phyloP scores from a whole-genome alignment of 2,888 invertebrate species.

The Acleris sparsana region DNA sequence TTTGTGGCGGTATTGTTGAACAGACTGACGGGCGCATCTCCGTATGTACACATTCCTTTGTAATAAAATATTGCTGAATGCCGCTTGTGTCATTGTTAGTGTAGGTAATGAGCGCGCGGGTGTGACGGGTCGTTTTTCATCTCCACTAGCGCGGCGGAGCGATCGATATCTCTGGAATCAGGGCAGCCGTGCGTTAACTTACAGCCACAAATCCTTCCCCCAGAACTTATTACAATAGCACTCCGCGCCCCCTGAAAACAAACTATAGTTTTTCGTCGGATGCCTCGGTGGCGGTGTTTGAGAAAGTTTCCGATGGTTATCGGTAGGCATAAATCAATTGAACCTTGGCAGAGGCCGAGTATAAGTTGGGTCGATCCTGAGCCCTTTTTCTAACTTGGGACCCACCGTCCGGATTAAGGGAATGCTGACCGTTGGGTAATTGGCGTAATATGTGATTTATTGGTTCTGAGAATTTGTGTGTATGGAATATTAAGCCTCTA shows the following conservation, averaged over 20 bases:
- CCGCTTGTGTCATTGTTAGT: slow-evolving; percentile 26
- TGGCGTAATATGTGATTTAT: slow-evolving; percentile 80
- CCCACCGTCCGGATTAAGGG: slow-evolving; percentile 69
- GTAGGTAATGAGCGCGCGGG: slow-evolving; percentile 22
- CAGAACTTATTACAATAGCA: slow-evolving; percentile 72
- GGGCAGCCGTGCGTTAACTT: slow-evolving; percentile 70
- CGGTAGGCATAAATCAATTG: slow-evolving; percentile 78
- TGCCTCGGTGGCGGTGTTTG: slow-evolving; percentile 37
- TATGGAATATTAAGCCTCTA: slow-evolving; percentile 35
- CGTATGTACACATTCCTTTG: slow-evolving; percentile 13
- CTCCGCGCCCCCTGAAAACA: slow-evolving; percentile 53
- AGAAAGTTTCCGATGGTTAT: slow-evolving; percentile 72
- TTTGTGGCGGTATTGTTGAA: slow-evolving; percentile 57
- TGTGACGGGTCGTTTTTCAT: slow-evolving; percentile 56
- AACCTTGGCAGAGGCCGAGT: slow-evolving; percentile 62
- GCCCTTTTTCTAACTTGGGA: slow-evolving; percentile 73
- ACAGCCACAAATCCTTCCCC: slow-evolving; percentile 67
- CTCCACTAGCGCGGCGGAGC: slow-evolving; percentile 52
- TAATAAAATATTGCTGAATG: slow-evolving; percentile 22
- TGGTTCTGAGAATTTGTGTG: slow-evolving; percentile 46
- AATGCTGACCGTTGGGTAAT: slow-evolving; percentile 75
- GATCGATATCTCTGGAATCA: slow-evolving; percentile 75
- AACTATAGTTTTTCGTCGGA: slow-evolving; percentile 61
- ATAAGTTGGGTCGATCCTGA: slow-evolving; percentile 67
- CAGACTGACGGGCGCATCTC: slow-evolving; percentile 40